A percentile compares a stretch with the other conserved stretches of the same genome.
Conservation (phyloP, 2,797 vertebrate species). For the Cryptoprocta ferox region DNA sequence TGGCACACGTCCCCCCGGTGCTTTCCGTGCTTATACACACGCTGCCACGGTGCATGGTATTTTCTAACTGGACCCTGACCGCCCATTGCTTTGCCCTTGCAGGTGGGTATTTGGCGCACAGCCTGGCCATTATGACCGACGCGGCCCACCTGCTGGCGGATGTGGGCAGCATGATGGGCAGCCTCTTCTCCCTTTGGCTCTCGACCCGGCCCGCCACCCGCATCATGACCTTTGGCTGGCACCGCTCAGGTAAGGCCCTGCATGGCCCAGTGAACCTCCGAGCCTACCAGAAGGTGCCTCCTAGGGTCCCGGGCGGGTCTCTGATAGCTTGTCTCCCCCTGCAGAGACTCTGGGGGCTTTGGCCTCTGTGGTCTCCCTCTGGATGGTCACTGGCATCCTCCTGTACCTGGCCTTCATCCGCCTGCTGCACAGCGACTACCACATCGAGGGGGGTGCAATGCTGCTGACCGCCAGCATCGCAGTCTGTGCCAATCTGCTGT, state of each 20-base stretch:
- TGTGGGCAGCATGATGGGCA: conserved; percentile 97
- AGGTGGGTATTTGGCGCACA: conserved; percentile 98
- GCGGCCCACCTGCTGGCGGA: conserved; percentile 96
- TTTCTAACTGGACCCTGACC: neutral
- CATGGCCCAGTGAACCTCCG: neutral
- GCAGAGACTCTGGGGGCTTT: conserved; percentile 96
- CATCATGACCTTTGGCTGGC: conserved; percentile 97
- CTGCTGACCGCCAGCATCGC: conserved; percentile 94
- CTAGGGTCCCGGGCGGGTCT: neutral
- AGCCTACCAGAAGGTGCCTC: neutral
- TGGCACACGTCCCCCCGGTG: neutral
- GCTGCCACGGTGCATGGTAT: fast-evolving
- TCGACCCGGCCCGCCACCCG: conserved; percentile 94
- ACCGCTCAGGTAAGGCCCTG: conserved; percentile 92
- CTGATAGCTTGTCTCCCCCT: conserved; percentile 61
- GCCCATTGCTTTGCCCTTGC: neutral
- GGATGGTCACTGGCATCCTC: conserved; percentile 95
- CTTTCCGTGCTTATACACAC: neutral
- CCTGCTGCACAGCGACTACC: conserved; percentile 94
- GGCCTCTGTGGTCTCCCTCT: conserved; percentile 96
- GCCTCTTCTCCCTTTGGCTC: conserved; percentile 98
- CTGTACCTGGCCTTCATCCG: conserved; percentile 95
- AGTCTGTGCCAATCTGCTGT: conserved; percentile 95
- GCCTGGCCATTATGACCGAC: conserved; percentile 98
- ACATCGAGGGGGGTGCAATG: conserved; percentile 96